Base-by-base conservation (phyloP, 2,888 invertebrate genomes). In the Automeris io region DNA sequence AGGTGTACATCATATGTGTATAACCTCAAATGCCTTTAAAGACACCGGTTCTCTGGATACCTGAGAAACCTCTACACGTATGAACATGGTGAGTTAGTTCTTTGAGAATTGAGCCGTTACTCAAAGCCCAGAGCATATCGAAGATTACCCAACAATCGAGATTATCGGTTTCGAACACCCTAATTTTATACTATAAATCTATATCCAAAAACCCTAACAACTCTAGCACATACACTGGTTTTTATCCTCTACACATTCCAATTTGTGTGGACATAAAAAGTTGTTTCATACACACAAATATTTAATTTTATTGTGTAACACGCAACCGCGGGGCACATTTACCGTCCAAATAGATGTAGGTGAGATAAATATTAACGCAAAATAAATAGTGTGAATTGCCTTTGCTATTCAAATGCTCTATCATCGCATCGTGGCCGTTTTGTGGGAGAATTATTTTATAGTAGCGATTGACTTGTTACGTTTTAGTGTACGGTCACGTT, bases 301-400 rank as follows among this genome's bases (percentile, higher is more conserved):
- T 29, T 29, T 18, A 23, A 18, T 22, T 18, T 37, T 23, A 37
- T 32, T 31, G 23, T 37, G 36, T 23, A 32, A 37, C 35, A 8
- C 16, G 16, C 29, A 16, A 29, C 29, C n/a, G 29, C n/a, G 29
- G 16, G 16, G 13, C 8, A 16, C 12, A 26, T 26, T 26, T 26
- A 26, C 25, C 11, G 25, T 26, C 6, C 25, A 12, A 19, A 11
- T 29, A 35, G 8, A 24, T 23, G 16, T 16, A 31, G 16, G 33
- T 7, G 21, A 39, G 34, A 39, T 34, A 39, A 34, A 39, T 39
- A 26, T 39, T 29, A 34, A 39, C 33, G 29, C 34, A 34, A 34
- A 39, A 39, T 34, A 39, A 39, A 39, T 39, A 39, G 13, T 29
- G 5, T 6, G 25, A 34, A 33, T 33, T 9, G 33, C n/a, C 8